These are phyloP conservation scores for Falco berigora DNA, from an alignment of 2,797 vertebrate genomes.

Conservation along the genomic window DNA sequence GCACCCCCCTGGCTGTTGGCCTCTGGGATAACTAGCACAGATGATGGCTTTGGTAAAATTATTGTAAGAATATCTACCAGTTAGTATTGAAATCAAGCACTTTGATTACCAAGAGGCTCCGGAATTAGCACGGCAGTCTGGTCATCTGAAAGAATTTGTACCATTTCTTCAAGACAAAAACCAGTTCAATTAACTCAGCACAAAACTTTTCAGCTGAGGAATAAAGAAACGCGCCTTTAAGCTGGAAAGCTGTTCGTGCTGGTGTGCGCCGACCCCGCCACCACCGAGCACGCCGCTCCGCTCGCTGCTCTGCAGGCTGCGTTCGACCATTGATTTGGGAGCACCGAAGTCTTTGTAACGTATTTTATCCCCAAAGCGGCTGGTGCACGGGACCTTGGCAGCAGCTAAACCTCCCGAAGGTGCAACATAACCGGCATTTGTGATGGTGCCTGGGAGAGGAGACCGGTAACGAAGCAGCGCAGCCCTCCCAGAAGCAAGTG, in stretches of 20 bases:
- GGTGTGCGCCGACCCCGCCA: not conserved
- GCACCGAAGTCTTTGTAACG: not conserved
- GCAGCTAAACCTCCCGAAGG: not conserved
- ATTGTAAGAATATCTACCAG: not conserved
- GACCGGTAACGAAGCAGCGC: not conserved
- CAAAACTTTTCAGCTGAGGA: not conserved
- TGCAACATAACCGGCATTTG: not conserved
- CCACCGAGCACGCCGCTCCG: not conserved
- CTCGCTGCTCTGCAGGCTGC: not conserved
- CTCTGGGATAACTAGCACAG: not conserved
- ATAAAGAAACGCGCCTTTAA: not conserved
- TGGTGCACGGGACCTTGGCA: not conserved
- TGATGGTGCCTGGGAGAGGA: not conserved
- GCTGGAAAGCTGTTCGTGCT: not conserved
- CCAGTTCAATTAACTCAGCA: not conserved
- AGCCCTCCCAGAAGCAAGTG: not conserved
- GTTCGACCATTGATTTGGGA: not conserved
- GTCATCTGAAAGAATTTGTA: not conserved
- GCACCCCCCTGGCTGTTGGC: not conserved
- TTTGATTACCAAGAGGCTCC: not conserved
- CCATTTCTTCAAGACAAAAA: not conserved
- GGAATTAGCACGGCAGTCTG: fast-evolving
- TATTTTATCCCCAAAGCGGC: not conserved
- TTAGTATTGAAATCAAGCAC: not conserved
- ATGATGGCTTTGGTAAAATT: not conserved